Base-by-base conservation (phyloP, 2,888 invertebrate species). In the Leptopilina syphax region DNA sequence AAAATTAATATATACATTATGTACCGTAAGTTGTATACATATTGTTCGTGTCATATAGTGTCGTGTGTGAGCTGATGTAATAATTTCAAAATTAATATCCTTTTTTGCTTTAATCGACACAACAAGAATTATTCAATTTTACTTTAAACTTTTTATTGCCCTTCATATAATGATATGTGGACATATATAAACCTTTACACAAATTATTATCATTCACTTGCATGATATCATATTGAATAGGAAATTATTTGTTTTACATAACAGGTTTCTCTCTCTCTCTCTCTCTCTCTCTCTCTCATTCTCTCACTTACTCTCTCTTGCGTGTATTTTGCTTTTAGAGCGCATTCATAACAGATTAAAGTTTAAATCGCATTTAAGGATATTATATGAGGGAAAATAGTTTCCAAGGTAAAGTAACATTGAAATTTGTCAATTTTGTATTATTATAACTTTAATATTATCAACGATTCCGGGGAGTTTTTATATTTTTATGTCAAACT, bases 191-290 rank as follows among this genome's bases (percentile, higher is more conserved):
- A 18, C 67, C 44, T 24, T 67, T 67, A 67, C 8, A 67, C 13
- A 67, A 67, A 67, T 47, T 41, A 18, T n/a, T 47, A 47, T 44
- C 44, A 67, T 44, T n/a, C 47, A 65, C 12, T 65, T 67, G 10
- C 9, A 24, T 68, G 68, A 24, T 68, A 68, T 47, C 24, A 12
- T 66, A 66, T 68, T 68, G 68, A 68, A 68, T 68, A 24, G 68
- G 47, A 50, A 18, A 68, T 68, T 50, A 47, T 50, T 50, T 68
- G 18, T 12, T 68, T 68, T 68, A 47, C 50, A 68, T 68, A 68
- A 68, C 68, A 12, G 50, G 68, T 68, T 34, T 50, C 6, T 9
- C 50, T 13, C 54, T 24, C 70, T 34, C 27, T 18, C 50, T 54
- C 44, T 44, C 44, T 44, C 41, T 41, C 41, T 41, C 41, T 41